A percentile compares a stretch with the other conserved stretches of the same genome.
These are phyloP conservation scores for Zosterops japonicus DNA, from an alignment of 2,113 vertebrate genomes.

Conservation along the genomic window DNA sequence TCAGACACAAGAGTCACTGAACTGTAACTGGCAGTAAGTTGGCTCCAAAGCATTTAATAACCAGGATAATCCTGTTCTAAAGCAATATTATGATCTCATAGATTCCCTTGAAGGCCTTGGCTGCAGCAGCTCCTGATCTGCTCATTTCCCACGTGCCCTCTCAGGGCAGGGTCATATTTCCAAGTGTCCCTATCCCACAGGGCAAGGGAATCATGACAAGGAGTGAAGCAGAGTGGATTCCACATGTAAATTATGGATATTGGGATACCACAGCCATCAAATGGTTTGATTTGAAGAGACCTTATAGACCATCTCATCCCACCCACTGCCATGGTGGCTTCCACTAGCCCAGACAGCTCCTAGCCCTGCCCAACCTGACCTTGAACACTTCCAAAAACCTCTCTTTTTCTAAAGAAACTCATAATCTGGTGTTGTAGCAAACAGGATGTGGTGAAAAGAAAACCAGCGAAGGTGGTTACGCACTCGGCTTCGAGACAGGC, in stretches of 20 bases:
- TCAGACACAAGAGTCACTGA: neutral
- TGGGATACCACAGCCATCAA: neutral
- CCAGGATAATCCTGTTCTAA: neutral
- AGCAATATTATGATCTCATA: neutral
- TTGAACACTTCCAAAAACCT: neutral
- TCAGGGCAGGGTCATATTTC: fast-evolving
- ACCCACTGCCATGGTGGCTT: neutral
- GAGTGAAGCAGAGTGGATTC: neutral
- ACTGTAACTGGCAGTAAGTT: neutral
- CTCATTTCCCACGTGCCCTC: neutral
- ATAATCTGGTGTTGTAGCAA: slow-evolving; percentile 19
- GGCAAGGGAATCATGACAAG: fast-evolving
- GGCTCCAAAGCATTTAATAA: neutral
- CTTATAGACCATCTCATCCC: neutral
- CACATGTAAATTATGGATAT: fast-evolving
- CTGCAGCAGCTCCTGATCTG: neutral
- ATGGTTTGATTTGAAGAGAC: neutral
- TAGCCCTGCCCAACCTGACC: neutral
- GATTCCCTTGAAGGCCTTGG: neutral
- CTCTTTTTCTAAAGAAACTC: neutral
- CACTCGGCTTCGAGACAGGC: neutral
- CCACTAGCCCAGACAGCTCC: neutral
- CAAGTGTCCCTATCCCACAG: neutral
- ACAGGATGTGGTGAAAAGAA: slow-evolving; percentile 64
- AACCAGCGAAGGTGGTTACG: slow-evolving; percentile 48